Base-by-base conservation (phyloP, 2,113 vertebrate genomes). In the Pheucticus melanocephalus region DNA sequence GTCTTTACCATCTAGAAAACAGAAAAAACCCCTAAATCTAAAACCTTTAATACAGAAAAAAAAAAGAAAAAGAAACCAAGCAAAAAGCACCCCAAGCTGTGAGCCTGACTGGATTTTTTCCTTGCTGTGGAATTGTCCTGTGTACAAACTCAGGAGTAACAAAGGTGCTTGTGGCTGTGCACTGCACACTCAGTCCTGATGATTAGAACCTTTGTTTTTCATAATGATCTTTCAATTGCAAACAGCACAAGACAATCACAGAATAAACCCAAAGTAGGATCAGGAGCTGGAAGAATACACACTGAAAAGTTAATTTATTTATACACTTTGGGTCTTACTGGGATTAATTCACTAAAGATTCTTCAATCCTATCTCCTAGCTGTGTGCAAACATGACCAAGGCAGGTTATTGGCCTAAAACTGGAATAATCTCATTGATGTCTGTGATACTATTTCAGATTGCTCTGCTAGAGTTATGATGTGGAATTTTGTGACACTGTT, bases 191-290 rank as follows among this genome's bases (percentile, higher is more conserved):
- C 30, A 48, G 54, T 53, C 42, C 50, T 97, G 86, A 91, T 92
- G 86, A 97, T 97, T 94, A 95, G 86, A 96, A 94, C 64, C 97
- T 97, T 93, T 97, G 90, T 96, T 97, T 98, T 97, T 96, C 92
- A 66, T 97, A 94, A 96, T 96, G 95, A 94, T 94, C 71, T 92
- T 57, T 66, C 54, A 42, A 2, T 63, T 80, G 47, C 28, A 56
- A 82, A 37, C 12, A 69, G 22, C 10, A 16, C 20, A 31, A 68
- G 16, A 13, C 65, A 39, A 50, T 37, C 9, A 9, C 5, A 56
- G 50, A 40, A 21, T 66, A 61, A 92, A 91, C 57, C 20, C 7
- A 44, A 23, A 59, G 16, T 19, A 30, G 35, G 53, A 42, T 76
- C 60, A 82, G 69, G 82, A 50, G 5, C 61, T 86, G 22, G 33